Evolutionary conservation across 2,113 vertebrate genomes (phyloP).

Genomic region (Cyphomyrus plagiostoma): DNA sequence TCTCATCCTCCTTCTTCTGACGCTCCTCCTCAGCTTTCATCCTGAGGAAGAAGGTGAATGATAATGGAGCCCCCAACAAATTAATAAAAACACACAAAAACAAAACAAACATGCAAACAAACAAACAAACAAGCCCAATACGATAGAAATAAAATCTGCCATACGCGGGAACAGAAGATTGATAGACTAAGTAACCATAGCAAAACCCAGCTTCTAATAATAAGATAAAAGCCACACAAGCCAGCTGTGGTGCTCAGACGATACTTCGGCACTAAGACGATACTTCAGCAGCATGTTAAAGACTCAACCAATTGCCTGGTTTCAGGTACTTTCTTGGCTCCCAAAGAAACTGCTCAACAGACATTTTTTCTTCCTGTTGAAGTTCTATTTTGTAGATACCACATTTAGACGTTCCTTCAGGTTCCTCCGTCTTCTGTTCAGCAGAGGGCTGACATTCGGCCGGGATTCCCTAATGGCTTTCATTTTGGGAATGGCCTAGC

Average conservation of each 20-base stretch:
- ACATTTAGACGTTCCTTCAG: neutral
- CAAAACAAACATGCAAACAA: neutral
- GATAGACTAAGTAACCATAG: neutral
- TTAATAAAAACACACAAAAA: neutral
- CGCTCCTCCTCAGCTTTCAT: constrained; percentile 93
- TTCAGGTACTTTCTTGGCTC: neutral
- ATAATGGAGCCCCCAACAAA: neutral
- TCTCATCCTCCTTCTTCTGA: constrained; percentile 87
- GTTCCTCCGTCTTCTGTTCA: neutral
- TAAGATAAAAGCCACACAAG: neutral
- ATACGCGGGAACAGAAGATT: neutral
- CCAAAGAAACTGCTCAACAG: neutral
- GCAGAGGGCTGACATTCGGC: neutral
- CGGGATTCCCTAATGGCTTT: neutral
- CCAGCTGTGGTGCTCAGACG: neutral
- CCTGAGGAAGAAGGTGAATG: constrained; percentile 47
- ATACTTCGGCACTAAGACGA: neutral
- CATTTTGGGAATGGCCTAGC: neutral
- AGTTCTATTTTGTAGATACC: neutral
- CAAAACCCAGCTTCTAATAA: neutral
- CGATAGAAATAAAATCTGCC: neutral
- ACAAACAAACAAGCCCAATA: neutral
- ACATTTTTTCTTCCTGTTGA: neutral
- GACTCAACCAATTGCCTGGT: neutral
- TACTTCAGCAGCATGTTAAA: neutral